Evolutionary conservation across 2,888 invertebrate genomes (phyloP).

Genomic region (Eristalis arbustorum): DNA sequence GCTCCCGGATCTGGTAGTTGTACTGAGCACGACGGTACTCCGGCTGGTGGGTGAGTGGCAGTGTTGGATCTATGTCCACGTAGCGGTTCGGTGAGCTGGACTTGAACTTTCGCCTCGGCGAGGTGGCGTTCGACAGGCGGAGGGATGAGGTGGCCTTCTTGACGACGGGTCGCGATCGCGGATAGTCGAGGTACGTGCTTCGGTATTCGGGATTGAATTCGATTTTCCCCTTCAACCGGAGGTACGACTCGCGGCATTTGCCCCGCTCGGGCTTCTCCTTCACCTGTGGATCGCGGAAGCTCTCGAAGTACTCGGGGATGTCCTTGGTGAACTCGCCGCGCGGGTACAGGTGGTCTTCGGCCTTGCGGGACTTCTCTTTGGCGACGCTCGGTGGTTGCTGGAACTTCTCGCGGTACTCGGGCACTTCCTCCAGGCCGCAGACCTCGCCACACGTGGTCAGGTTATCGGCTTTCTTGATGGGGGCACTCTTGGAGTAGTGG

Average conservation of each 20-base stretch:
- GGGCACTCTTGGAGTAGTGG: conserved; percentile 78
- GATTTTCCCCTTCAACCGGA: conserved; percentile 78
- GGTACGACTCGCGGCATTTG: conserved; percentile 77
- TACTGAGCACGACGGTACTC: conserved; percentile 79
- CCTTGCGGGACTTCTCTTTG: conserved; percentile 75
- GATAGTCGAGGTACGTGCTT: conserved; percentile 78
- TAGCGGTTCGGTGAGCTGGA: conserved; percentile 71
- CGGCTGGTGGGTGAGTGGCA: conserved; percentile 77
- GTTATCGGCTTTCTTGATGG: conserved; percentile 79
- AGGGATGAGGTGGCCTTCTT: conserved; percentile 78
- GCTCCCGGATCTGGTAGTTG: conserved; percentile 77
- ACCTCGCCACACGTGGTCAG: conserved; percentile 76
- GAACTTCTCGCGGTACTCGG: conserved; percentile 78
- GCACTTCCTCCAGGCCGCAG: conserved; percentile 71
- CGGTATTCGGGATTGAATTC: conserved; percentile 80
- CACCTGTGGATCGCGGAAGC: conserved; percentile 79
- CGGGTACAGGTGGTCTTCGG: conserved; percentile 76
- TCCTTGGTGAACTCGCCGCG: conserved; percentile 77
- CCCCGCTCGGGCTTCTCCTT: conserved; percentile 79
- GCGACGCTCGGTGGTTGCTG: conserved; percentile 75
- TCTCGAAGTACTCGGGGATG: conserved; percentile 79
- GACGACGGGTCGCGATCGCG: conserved; percentile 78
- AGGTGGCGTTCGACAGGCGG: conserved; percentile 75
- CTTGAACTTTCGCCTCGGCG: conserved; percentile 69
- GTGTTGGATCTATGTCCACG: conserved; percentile 56